Evolutionary conservation across 2,888 invertebrate species (phyloP).

Genomic region (Tenthredo distinguenda): DNA sequence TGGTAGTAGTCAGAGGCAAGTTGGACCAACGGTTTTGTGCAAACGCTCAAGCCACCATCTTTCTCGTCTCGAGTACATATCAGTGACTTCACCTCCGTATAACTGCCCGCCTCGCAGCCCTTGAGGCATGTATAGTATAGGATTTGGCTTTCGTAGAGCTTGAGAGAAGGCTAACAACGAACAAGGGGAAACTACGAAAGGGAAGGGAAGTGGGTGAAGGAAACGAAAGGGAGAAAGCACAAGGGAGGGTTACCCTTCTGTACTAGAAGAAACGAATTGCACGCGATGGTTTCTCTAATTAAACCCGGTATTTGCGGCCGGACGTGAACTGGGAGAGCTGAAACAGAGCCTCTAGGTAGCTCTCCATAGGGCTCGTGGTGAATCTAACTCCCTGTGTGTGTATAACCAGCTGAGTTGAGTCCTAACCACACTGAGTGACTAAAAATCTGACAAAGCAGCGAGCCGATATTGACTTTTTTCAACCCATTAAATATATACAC

Average conservation of each 20-base stretch:
- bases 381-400: neutral
- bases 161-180: conserved; percentile 27
- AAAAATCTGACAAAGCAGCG: neutral
- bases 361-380: neutral
- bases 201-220: neutral
- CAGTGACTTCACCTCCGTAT: conserved; percentile 46
- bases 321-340: conserved; percentile 44
- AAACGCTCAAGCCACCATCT: conserved; percentile 31
- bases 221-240: conserved; percentile 36
- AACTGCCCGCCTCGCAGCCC: conserved; percentile 29
- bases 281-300: conserved; percentile 53
- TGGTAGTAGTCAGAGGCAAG: conserved; percentile 28
- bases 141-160: conserved; percentile 44
- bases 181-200: conserved; percentile 27
- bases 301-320: conserved; percentile 53
- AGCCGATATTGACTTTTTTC: neutral
- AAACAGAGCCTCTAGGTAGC: conserved; percentile 30
- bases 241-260: conserved; percentile 46
- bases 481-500: neutral
- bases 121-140: conserved; percentile 15
- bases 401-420: conserved; percentile 19
- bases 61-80: conserved; percentile 44
- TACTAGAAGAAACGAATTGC: conserved; percentile 51
- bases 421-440: neutral
- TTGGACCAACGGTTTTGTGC: conserved; percentile 33